Evolutionary conservation across 2,888 invertebrate genomes (phyloP), one percentile per base, ranked within the genome.

Genomic region (Agrotis puta): DNA sequence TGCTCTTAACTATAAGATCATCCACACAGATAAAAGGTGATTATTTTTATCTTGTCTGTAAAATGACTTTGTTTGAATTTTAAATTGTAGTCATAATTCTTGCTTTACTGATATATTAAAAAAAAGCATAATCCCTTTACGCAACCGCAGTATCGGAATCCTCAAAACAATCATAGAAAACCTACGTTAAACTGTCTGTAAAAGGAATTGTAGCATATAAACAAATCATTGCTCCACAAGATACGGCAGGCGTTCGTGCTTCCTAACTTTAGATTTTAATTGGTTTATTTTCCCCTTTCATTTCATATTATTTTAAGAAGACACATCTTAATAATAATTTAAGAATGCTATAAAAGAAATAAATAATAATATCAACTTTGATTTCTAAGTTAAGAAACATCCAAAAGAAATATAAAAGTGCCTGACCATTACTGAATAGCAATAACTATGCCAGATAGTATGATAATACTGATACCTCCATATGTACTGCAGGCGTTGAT

Each of bases 391-490:
- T 70, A 24, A 47, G 0, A 22, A 33, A 6, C 27, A 53, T 0
- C 14, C n/a, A 2, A 24, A 18, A 9, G 16, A 51, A 47, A 2
- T 39, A 18, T 2, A 33, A 7, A n/a, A 70, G 48, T 6, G 47
- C 64, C 76, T 62, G 51, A 51, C 9, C 24, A 57, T 56, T 57
- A 50, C 13, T 24, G 0, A 20, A 63, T 13, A 63, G 70, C 77
- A 74, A 63, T 47, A 59, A 27, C 18, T 14, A 48, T 18, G n/a
- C 4, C 16, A 39, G 24, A 45, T 50, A 7, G n/a, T n/a, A n/a
- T n/a, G n/a, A n/a, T 18, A 45, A 27, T 22, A 33, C 18, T 43
- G 18, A 7, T 53, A n/a, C 45, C 22, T n/a, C n/a, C 20, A 13
- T 13, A 18, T 33, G 16, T 14, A 47, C 2, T 0, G 14, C 14